Conservation (phyloP, 2,113 vertebrate species). For the Lepus americanus region DNA sequence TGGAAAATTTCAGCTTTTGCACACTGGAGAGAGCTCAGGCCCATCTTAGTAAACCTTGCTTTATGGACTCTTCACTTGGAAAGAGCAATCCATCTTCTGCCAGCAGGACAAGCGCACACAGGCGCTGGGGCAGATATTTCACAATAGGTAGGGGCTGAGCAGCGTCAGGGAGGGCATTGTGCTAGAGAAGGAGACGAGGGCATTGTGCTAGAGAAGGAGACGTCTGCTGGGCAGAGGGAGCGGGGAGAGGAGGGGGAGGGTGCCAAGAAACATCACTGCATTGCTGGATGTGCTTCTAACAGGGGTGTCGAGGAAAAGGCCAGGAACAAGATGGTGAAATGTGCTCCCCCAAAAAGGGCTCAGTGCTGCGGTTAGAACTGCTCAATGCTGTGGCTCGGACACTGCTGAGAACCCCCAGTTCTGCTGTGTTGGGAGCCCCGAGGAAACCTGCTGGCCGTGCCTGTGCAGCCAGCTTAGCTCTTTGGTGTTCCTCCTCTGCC, state of each 20-base stretch:
- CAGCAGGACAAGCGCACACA: constrained; percentile 17
- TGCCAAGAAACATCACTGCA: background rate
- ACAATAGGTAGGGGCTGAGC: background rate
- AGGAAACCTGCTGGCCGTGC: background rate
- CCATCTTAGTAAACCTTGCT: background rate
- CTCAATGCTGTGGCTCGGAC: background rate
- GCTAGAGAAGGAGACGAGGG: background rate
- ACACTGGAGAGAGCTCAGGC: constrained; percentile 11
- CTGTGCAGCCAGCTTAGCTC: background rate
- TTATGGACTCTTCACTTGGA: constrained; percentile 25
- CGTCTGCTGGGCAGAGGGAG: background rate
- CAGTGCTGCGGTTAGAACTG: background rate
- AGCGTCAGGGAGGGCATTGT: background rate
- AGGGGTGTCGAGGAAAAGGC: background rate
- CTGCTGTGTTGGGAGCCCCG: background rate
- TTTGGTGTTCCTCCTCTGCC: background rate
- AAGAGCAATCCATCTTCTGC: constrained; percentile 28
- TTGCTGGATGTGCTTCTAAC: background rate
- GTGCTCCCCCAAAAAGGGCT: background rate
- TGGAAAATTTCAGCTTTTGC: background rate
- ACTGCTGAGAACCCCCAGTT: background rate
- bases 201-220: background rate
- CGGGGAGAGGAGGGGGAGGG: accelerated
- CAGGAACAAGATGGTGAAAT: background rate
- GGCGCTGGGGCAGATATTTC: background rate